Conservation (phyloP, 2,888 invertebrate genomes). For the Tridacna gigas region DNA sequence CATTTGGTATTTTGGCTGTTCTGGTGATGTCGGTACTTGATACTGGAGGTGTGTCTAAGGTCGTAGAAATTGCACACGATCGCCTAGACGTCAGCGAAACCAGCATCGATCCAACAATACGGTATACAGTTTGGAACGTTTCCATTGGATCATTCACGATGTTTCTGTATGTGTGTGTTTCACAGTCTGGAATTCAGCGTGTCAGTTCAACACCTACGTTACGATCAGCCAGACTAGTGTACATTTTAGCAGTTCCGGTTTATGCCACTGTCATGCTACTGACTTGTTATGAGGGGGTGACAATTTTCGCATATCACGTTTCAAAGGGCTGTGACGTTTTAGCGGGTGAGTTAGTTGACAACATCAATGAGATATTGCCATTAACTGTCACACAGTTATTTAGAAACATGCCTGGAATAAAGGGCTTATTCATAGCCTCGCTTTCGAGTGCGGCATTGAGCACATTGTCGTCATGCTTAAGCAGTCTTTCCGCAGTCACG, state of each 20-base stretch:
- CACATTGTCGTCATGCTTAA: conserved; percentile 54
- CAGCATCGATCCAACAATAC: conserved; percentile 43
- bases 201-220: conserved; percentile 37
- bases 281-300: conserved; percentile 30
- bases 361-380: conserved; percentile 47
- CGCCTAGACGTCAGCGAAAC: conserved; percentile 26
- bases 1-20: conserved; percentile 36
- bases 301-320: conserved; percentile 47
- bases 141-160: conserved; percentile 30
- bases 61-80: conserved; percentile 4
- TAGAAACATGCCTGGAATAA: conserved; percentile 39
- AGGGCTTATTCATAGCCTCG: conserved; percentile 53
- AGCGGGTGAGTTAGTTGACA: conserved; percentile 28
- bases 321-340: conserved; percentile 45
- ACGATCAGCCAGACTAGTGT: conserved; percentile 19
- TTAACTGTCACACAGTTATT: conserved; percentile 46
- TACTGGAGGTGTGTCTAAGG: conserved; percentile 23
- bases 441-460: conserved; percentile 55
- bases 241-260: conserved; percentile 29
- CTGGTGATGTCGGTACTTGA: conserved; percentile 29
- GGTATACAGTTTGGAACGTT: conserved; percentile 42
- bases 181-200: conserved; percentile 50
- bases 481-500: conserved; percentile 42
- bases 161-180: conserved; percentile 18
- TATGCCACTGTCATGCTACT: conserved; percentile 4